These are phyloP conservation scores for Falcaria lacertinaria DNA, from an alignment of 2,888 invertebrate genomes.

Conservation along the genomic window DNA sequence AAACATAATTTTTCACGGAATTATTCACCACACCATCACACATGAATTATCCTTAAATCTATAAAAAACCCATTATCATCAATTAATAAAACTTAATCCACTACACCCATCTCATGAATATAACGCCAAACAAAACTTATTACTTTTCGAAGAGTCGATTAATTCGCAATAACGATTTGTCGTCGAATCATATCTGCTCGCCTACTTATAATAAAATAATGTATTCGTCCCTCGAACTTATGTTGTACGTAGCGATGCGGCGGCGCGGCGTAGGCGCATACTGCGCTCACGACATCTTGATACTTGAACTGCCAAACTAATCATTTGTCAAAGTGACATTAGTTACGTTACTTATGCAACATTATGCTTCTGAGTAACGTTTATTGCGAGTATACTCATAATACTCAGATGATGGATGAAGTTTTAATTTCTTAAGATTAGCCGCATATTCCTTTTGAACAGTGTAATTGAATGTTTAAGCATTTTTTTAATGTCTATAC, in stretches of 20 bases:
- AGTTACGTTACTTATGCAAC: background rate
- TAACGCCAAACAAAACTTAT: too few relatives aligned
- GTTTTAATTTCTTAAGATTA: background rate
- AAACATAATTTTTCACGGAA: too few relatives aligned
- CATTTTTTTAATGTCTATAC: too few relatives aligned
- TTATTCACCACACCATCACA: too few relatives aligned
- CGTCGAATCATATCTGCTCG: constrained; percentile 64
- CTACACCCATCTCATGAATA: too few relatives aligned
- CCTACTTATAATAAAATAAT: constrained; percentile 70
- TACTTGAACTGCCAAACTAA: constrained; percentile 37
- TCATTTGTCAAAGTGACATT: constrained; percentile 23
- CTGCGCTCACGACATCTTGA: constrained; percentile 42
- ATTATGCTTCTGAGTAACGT: background rate
- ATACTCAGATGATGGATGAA: constrained; percentile 2
- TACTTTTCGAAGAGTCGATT: constrained; percentile 55
- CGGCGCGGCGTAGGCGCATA: constrained; percentile 62
- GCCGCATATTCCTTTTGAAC: too few relatives aligned
- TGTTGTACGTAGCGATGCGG: too few relatives aligned
- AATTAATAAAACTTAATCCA: too few relatives aligned
- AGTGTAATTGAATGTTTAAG: too few relatives aligned
- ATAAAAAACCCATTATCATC: too few relatives aligned
- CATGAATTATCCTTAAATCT: too few relatives aligned
- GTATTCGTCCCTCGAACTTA: constrained; percentile 65
- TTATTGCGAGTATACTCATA: background rate
- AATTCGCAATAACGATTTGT: constrained; percentile 75